Base-by-base conservation (phyloP, 1,140 invertebrate species). In the Aphelinus certus region DNA sequence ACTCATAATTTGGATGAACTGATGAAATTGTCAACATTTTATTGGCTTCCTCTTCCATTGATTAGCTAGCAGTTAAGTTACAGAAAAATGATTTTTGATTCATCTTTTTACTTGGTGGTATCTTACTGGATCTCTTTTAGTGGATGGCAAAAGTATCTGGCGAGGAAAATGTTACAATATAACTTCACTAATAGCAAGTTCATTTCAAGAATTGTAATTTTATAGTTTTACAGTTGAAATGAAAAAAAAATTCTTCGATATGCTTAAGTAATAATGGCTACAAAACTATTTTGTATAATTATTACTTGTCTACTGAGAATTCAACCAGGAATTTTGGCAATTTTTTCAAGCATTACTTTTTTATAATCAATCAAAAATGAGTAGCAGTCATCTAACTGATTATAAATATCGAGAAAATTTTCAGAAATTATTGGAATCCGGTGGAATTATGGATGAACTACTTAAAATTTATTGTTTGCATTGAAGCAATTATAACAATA, bases 401-500 rank as follows among this genome's bases (percentile, higher is more conserved):
- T 45, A 62, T 1, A 62, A 62, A 4, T 3, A 71, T 64, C 47
- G 47, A 3, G 42, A 61, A 55, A 68, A 47, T 68, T 56, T 3
- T 2, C 63, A 63, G 2, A 49, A 58, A 7, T 49, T 26, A 61
- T 51, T 3, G 5, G 55, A 71, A 1, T 46, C 47, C 49, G 43
- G 1, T 48, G 57, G 4, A 64, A 72, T 2, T 63, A 26, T 9
- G 53, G 1, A 51, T 2, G 0, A 56, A 3, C 61, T 47, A 61
- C 6, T 66, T 61, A 58, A 46, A 60, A 73, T 67, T 73, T 66
- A 53, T 67, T 67, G 7, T 7, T 71, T 53, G 63, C 2, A 55
- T 4, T 3, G 63, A 62, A 71, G 10, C 45, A 71, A 63, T 43
- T 7, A 46, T n/a, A 73, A 73, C n/a, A 3, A 3, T 55, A 10